phyloP scores from a whole-genome alignment of 2,888 invertebrate species.

The Eilema griseolum region DNA sequence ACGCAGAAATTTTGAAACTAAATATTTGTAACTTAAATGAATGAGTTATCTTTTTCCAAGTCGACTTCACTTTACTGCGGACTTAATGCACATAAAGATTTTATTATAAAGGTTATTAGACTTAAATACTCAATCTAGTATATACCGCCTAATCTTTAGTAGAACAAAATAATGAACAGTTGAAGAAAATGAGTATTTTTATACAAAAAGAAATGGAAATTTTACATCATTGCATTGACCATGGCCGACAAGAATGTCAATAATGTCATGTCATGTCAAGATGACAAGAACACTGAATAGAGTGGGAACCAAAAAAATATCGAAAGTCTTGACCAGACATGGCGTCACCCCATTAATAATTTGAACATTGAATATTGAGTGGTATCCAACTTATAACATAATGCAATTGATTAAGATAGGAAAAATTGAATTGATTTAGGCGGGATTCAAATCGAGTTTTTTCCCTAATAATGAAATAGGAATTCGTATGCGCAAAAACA shows the following conservation, averaged over 20 bases:
- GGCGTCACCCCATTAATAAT: too few relatives aligned
- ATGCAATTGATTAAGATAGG: too few relatives aligned
- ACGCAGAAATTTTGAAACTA: background rate
- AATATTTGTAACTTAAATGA: background rate
- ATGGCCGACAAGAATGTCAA: constrained; percentile 4
- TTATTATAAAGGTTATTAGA: background rate
- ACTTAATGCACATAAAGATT: background rate
- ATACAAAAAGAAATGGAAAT: background rate
- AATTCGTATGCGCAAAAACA: too few relatives aligned
- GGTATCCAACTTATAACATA: too few relatives aligned
- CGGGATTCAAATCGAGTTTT: too few relatives aligned
- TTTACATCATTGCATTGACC: background rate
- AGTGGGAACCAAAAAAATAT: background rate
- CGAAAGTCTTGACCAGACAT: too few relatives aligned
- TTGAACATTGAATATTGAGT: too few relatives aligned
- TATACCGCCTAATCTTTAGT: background rate
- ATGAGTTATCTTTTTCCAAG: constrained; percentile 5
- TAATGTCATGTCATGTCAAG: background rate
- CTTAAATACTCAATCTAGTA: background rate
- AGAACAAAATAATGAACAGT: background rate
- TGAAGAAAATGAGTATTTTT: background rate
- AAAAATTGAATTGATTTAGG: too few relatives aligned
- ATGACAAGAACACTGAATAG: background rate
- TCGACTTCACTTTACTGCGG: constrained; percentile 5
- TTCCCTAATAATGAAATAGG: too few relatives aligned